phyloP scores from a whole-genome alignment of 2,888 invertebrate species.

The Ditula angustiorana region DNA sequence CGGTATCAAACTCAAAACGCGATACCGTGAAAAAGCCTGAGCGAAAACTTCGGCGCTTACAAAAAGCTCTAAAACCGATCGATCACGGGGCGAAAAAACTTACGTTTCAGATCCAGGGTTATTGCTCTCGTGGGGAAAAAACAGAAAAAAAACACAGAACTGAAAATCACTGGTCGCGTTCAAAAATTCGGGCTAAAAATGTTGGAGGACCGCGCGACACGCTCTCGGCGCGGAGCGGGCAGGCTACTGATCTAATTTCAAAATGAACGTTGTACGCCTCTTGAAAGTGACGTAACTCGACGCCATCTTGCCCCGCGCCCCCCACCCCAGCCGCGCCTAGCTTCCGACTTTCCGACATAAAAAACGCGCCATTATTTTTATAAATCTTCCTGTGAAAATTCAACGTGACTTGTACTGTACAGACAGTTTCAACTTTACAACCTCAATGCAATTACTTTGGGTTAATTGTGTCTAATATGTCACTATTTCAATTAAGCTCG shows the following conservation, averaged over 20 bases:
- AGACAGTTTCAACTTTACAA: background rate
- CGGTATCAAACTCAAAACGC: slow-evolving; percentile 5
- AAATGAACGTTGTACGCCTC: slow-evolving; percentile 67
- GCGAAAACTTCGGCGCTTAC: slow-evolving; percentile 53
- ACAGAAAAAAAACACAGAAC: slow-evolving; percentile 52
- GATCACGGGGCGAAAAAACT: slow-evolving; percentile 62
- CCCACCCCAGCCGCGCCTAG: slow-evolving; percentile 64
- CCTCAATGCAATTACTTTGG: slow-evolving; percentile 22
- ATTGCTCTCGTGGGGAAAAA: slow-evolving; percentile 31
- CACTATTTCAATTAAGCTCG: slow-evolving; percentile 31
- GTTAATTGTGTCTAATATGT: slow-evolving; percentile 23
- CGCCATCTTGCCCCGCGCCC: slow-evolving; percentile 74
- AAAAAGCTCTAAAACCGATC: slow-evolving; percentile 64
- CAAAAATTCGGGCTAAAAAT: slow-evolving; percentile 50
- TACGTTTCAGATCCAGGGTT: slow-evolving; percentile 59
- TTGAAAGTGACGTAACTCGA: slow-evolving; percentile 79
- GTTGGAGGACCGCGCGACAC: slow-evolving; percentile 41
- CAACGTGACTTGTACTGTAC: background rate
- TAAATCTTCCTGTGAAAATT: slow-evolving; percentile 59
- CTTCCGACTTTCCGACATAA: slow-evolving; percentile 59
- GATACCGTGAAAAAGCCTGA: slow-evolving; percentile 13
- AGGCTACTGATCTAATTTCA: slow-evolving; percentile 81
- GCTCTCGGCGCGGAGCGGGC: slow-evolving; percentile 61
- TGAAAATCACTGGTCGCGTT: slow-evolving; percentile 60
- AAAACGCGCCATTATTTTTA: slow-evolving; percentile 73